These are phyloP conservation scores for Bembecia ichneumoniformis DNA, from an alignment of 2,888 invertebrate genomes.

Conservation along the genomic window DNA sequence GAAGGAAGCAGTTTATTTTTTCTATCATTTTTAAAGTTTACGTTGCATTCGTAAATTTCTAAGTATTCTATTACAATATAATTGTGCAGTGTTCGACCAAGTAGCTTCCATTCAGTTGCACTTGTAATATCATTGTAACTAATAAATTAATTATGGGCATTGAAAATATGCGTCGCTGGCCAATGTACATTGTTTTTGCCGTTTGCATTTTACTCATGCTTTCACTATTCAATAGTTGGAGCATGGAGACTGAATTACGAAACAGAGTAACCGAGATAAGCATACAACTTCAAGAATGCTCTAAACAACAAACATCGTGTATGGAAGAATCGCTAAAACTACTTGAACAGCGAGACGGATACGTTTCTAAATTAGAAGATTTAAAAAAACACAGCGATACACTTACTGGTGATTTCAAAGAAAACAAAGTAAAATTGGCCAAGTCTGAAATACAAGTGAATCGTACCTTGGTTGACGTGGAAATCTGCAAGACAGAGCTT, in stretches of 20 bases:
- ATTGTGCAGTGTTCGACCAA: no score
- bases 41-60: no score
- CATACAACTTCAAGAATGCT: constrained; percentile 54
- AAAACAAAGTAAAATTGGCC: constrained; percentile 34
- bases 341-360: constrained; percentile 50
- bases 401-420: constrained; percentile 36
- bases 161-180: constrained; percentile 69
- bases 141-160: constrained; percentile 44
- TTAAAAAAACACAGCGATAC: constrained; percentile 44
- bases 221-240: constrained; percentile 65
- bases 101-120: no score
- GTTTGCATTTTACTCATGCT: constrained; percentile 55
- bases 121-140: neutral
- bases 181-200: constrained; percentile 58
- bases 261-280: constrained; percentile 43
- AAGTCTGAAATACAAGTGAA: constrained; percentile 52
- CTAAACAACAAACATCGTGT: constrained; percentile 51
- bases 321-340: constrained; percentile 56
- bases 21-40: no score
- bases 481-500: constrained; percentile 57
- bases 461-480: constrained; percentile 47
- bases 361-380: constrained; percentile 44
- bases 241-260: constrained; percentile 53
- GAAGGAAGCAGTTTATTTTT: no score
- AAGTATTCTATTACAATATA: no score